Percentiles rank a stretch among this genome's conserved stretches.
Evolutionary conservation across 2,113 vertebrate species (phyloP).

Genomic region (Ammodytes dubius): DNA sequence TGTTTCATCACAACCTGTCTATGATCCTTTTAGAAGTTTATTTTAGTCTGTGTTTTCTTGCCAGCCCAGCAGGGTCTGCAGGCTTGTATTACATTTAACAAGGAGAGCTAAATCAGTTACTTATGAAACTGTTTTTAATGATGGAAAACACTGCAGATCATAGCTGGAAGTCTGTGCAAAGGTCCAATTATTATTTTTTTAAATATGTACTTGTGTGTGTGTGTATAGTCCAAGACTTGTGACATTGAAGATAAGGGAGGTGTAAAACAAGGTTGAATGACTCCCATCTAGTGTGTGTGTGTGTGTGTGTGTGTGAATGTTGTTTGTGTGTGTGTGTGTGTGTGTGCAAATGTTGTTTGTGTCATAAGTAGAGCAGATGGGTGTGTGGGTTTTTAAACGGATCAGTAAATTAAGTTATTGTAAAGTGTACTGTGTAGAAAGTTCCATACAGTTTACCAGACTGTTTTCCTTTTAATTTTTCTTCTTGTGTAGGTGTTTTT

Average conservation of each 20-base stretch:
- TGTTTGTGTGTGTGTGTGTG: conserved; percentile 42
- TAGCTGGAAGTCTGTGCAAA: background rate
- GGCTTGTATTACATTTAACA: background rate
- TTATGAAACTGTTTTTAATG: background rate
- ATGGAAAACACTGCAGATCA: conserved; percentile 1
- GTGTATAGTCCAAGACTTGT: background rate
- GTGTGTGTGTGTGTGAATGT: conserved; percentile 8
- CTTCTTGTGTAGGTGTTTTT: conserved; percentile 13
- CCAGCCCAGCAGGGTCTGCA: conserved; percentile 8
- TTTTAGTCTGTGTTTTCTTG: background rate
- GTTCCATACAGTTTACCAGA: background rate
- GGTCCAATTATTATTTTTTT: conserved; percentile 8
- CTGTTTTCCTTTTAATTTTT: background rate
- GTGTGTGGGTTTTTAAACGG: conserved; percentile 44
- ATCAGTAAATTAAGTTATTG: conserved; percentile 17
- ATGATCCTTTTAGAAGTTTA: background rate
- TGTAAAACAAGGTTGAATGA: conserved; percentile 23
- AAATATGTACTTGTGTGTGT: conserved; percentile 9
- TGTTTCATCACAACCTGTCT: background rate
- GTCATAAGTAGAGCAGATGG: conserved; percentile 54
- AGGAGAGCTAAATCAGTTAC: background rate
- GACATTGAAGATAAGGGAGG: conserved; percentile 4
- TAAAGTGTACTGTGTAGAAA: conserved; percentile 21
- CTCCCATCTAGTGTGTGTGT: conserved; percentile 28
- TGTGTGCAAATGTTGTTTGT: conserved; percentile 35